phyloP scores from a whole-genome alignment of 2,797 vertebrate species.

The Cirrhinus mrigala region DNA sequence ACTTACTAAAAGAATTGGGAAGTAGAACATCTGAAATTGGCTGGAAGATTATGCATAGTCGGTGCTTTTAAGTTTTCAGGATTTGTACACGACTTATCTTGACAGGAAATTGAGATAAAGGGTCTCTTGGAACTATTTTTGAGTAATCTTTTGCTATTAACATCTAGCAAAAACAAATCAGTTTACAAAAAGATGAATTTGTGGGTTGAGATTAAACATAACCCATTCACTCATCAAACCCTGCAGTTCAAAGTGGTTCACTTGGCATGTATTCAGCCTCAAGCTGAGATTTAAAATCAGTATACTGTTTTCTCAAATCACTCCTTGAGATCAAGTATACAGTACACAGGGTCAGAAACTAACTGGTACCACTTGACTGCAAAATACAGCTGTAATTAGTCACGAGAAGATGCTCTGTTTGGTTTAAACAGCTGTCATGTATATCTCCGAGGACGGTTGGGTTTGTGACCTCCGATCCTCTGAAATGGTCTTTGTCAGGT shows the following conservation, averaged over 20 bases:
- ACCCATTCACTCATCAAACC: not conserved
- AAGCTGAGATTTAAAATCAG: slow-evolving; percentile 2
- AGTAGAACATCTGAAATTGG: not conserved
- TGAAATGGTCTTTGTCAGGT: slow-evolving; percentile 20
- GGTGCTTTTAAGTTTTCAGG: not conserved
- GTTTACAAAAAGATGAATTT: not conserved
- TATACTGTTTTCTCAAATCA: not conserved
- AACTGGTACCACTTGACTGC: not conserved
- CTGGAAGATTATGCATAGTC: not conserved
- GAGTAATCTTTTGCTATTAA: not conserved
- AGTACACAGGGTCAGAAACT: not conserved
- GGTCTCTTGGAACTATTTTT: not conserved
- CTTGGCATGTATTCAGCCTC: not conserved
- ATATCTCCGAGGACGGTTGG: slow-evolving; percentile 17
- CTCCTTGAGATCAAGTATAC: not conserved
- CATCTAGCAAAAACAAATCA: not conserved
- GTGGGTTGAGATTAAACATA: no score
- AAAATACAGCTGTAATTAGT: slow-evolving; percentile 2
- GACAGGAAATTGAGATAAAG: not conserved
- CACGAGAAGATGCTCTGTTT: slow-evolving; percentile 4
- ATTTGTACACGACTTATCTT: not conserved
- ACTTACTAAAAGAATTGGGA: not conserved
- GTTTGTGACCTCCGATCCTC: slow-evolving; percentile 14
- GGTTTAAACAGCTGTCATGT: slow-evolving; percentile 48
- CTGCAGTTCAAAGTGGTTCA: not conserved